Percentiles rank a stretch among this genome's conserved stretches.
Conservation (phyloP, 2,888 invertebrate species). For the Plebejus anna region DNA sequence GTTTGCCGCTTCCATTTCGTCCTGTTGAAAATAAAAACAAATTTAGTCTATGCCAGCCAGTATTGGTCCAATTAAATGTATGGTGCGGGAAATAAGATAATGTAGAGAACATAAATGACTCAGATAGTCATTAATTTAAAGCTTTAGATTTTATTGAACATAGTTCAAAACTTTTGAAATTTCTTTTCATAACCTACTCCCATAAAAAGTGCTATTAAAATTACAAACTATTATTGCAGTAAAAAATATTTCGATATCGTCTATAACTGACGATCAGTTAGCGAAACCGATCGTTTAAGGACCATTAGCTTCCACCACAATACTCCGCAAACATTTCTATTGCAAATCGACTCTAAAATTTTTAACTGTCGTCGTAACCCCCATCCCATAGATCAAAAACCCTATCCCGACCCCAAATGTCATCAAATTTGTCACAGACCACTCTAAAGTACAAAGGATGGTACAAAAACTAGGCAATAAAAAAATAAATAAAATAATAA, state of each 20-base stretch:
- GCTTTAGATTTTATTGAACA: background rate
- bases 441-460: conserved; percentile 70
- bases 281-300: conserved; percentile 41
- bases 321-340: conserved; percentile 59
- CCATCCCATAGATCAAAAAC: conserved; percentile 66
- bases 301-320: conserved; percentile 59
- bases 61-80: too few relatives aligned
- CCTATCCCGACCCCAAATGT: conserved; percentile 72
- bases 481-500: conserved; percentile 78
- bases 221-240: background rate
- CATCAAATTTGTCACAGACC: conserved; percentile 79
- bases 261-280: conserved; percentile 16
- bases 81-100: background rate
- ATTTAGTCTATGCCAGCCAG: background rate
- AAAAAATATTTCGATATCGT: conserved; percentile 4
- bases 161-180: background rate
- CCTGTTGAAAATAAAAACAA: conserved; percentile 69
- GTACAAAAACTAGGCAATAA: conserved; percentile 70
- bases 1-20: conserved; percentile 99
- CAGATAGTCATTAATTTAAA: background rate
- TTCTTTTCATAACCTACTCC: background rate
- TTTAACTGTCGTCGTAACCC: conserved; percentile 69
- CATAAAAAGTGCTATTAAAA: background rate
- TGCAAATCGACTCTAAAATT: conserved; percentile 70
- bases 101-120: background rate